These are phyloP conservation scores for Pammene fasciana DNA, from an alignment of 2,888 invertebrate species.

Conservation along the genomic window DNA sequence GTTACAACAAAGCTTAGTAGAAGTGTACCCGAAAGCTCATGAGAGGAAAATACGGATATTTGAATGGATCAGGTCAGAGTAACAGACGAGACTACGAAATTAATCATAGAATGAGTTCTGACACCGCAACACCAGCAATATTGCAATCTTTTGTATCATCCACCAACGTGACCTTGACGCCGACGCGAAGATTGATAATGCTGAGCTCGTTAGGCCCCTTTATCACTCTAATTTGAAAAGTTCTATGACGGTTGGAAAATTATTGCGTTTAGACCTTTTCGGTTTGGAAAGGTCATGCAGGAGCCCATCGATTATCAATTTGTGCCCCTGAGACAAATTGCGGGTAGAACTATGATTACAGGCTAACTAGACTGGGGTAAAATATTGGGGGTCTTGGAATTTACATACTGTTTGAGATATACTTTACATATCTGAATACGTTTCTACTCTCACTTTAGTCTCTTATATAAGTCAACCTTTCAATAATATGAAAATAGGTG, in stretches of 20 bases:
- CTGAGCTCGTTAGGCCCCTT: slow-evolving; percentile 60
- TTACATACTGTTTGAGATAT: slow-evolving; percentile 23
- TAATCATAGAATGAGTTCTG: slow-evolving; percentile 4
- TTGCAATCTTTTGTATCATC: slow-evolving; percentile 22
- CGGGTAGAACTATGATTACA: slow-evolving; percentile 53
- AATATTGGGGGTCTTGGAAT: slow-evolving; percentile 33
- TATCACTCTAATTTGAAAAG: slow-evolving; percentile 22
- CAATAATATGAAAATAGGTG: too few species aligned
- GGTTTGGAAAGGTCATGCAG: slow-evolving; percentile 52
- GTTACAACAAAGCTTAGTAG: too few species aligned
- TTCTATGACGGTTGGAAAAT: slow-evolving; percentile 17
- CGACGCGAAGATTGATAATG: slow-evolving; percentile 63
- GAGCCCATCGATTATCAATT: slow-evolving; percentile 69
- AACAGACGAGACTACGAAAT: slow-evolving; percentile 2
- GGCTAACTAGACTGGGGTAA: slow-evolving; percentile 33
- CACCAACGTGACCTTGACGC: slow-evolving; percentile 55
- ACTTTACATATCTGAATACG: not conserved
- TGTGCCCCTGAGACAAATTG: slow-evolving; percentile 64
- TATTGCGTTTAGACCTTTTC: slow-evolving; percentile 28
- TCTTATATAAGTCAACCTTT: too few species aligned
- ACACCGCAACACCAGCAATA: slow-evolving; percentile 17
- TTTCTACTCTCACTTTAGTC: not conserved
- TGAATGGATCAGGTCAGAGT: not conserved
- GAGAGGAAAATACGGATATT: too few species aligned
- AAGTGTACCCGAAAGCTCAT: too few species aligned